Percentiles rank a stretch among this genome's conserved stretches.
Conservation (phyloP, 2,888 invertebrate genomes). For the Ypsolopha sequella region DNA sequence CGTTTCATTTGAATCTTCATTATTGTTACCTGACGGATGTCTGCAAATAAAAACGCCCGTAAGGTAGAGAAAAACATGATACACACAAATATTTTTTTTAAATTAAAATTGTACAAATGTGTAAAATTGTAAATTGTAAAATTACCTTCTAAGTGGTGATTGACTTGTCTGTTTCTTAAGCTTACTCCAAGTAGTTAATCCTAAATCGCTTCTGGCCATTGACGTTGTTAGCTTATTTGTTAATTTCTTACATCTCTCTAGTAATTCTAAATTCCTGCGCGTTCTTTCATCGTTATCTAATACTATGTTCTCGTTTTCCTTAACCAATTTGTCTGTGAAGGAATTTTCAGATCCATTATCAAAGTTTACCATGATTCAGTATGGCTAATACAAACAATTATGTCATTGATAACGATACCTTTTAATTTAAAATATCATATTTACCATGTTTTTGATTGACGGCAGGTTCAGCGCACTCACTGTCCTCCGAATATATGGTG, state of each 20-base stretch:
- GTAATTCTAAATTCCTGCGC: slow-evolving; percentile 70
- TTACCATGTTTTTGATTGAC: slow-evolving; percentile 67
- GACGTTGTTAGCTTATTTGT: slow-evolving; percentile 75
- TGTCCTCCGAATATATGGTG: slow-evolving; percentile 87
- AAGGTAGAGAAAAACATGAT: slow-evolving; percentile 2
- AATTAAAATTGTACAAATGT: not conserved
- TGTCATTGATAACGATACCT: not conserved
- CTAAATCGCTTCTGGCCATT: slow-evolving; percentile 91
- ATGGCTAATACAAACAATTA: not conserved
- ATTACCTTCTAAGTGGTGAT: slow-evolving; percentile 73
- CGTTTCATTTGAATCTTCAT: slow-evolving; percentile 69
- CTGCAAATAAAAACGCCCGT: slow-evolving; percentile 35
- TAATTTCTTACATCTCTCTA: slow-evolving; percentile 66
- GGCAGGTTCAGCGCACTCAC: slow-evolving; percentile 73
- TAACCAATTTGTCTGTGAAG: slow-evolving; percentile 55
- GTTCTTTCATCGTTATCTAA: slow-evolving; percentile 67
- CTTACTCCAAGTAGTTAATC: slow-evolving; percentile 91
- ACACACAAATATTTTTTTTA: not conserved
- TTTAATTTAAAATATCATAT: not conserved
- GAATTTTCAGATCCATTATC: not conserved
- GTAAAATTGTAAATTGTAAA: not conserved
- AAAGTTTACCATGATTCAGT: not conserved
- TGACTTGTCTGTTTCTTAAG: slow-evolving; percentile 80
- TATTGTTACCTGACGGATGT: slow-evolving; percentile 84
- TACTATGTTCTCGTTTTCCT: slow-evolving; percentile 44